Percentiles rank a stretch among this genome's conserved stretches.
Evolutionary conservation across 2,113 vertebrate genomes (phyloP).

Genomic region (Pachypanchax playfairii): DNA sequence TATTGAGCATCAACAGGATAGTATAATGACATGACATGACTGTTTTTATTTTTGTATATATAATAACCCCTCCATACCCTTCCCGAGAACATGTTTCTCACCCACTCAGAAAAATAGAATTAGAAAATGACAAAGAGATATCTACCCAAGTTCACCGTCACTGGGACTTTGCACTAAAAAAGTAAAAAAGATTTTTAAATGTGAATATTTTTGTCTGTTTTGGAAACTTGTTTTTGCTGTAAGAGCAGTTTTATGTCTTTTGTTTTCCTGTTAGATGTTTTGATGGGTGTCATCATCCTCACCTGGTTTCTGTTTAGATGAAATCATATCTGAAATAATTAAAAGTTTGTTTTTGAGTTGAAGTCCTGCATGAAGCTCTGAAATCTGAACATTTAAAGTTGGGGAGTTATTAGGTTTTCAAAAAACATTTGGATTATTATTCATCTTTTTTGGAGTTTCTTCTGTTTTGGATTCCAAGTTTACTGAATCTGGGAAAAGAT

Average conservation of each 20-base stretch:
- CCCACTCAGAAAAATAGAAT: no score
- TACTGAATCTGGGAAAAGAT: not conserved
- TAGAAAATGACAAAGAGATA: no score
- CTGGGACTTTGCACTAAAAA: no score
- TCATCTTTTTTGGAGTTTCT: not conserved
- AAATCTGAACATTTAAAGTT: no score
- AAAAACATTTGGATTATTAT: not conserved
- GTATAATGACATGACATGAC: no score
- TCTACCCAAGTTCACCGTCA: no score
- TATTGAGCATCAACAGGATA: no score
- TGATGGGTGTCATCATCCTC: not conserved
- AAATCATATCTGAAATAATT: no score
- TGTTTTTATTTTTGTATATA: no score
- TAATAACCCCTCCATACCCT: no score
- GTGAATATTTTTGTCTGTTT: not conserved
- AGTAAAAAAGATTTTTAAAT: no score
- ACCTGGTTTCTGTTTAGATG: not conserved
- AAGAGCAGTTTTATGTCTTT: not conserved
- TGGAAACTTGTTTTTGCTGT: not conserved
- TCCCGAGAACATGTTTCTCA: no score
- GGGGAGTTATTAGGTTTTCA: not conserved
- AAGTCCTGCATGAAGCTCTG: not conserved
- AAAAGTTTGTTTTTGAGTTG: not conserved
- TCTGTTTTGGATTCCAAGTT: not conserved
- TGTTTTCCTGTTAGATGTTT: not conserved